Evolutionary conservation across 2,888 invertebrate species (phyloP).

Genomic region (Chrysolina americana): DNA sequence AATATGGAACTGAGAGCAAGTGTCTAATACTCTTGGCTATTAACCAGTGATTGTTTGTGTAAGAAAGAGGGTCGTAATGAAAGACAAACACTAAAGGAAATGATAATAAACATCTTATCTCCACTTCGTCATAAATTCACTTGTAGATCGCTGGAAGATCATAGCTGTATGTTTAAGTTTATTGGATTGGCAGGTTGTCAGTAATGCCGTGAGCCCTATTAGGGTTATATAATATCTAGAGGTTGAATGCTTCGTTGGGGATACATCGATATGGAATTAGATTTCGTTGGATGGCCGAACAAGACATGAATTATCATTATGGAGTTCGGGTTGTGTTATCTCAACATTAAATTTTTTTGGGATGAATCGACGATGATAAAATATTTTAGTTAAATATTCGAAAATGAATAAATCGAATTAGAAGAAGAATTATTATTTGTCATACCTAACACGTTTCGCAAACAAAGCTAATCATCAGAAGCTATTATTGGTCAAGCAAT

Average conservation of each 20-base stretch:
- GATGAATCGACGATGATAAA: no score
- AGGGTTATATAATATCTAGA: neutral
- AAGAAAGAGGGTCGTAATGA: constrained; percentile 60
- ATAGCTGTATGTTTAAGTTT: constrained; percentile 13
- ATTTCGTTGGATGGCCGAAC: neutral
- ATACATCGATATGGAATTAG: neutral
- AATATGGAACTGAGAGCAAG: constrained; percentile 27
- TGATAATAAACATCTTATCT: constrained; percentile 57
- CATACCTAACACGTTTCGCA: no score
- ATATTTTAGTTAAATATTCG: no score
- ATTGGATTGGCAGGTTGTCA: constrained; percentile 14
- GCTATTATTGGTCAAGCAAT: no score
- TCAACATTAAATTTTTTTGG: no score
- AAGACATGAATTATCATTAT: neutral
- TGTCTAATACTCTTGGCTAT: constrained; percentile 42
- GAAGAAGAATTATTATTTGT: no score
- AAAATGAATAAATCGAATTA: no score
- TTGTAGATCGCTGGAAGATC: constrained; percentile 28
- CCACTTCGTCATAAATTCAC: constrained; percentile 32
- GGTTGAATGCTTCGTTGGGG: neutral
- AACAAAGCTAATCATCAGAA: no score
- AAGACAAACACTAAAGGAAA: constrained; percentile 60
- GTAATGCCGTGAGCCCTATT: neutral
- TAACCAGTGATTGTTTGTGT: constrained; percentile 58
- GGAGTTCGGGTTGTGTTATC: no score